A percentile compares a stretch with the other conserved stretches of the same genome.
phyloP scores from a whole-genome alignment of 2,797 vertebrate species.

The Coregonus ussuriensis region DNA sequence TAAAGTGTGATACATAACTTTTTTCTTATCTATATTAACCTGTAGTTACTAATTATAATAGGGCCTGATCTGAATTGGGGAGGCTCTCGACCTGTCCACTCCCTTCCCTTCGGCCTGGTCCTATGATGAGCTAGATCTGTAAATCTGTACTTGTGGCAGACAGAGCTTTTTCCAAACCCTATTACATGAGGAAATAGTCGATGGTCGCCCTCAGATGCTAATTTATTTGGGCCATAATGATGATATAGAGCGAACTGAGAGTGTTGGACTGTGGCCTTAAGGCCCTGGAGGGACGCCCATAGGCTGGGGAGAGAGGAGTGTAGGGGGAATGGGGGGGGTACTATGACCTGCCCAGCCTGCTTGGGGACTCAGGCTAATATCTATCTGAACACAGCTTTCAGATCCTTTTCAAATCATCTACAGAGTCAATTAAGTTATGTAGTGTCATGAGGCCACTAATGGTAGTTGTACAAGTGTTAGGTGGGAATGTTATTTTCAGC shows the following conservation, averaged over 20 bases:
- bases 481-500: not conserved
- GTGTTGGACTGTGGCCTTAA: slow-evolving; percentile 39
- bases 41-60: no score
- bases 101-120: slow-evolving; percentile 32
- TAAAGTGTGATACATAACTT: no score
- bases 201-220: slow-evolving; percentile 56
- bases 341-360: not conserved
- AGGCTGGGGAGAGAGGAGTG: not conserved
- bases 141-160: slow-evolving; percentile 39
- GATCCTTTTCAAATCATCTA: no score
- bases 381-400: not conserved
- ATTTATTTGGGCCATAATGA: slow-evolving; percentile 61
- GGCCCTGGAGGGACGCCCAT: no score
- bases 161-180: slow-evolving; percentile 17
- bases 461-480: not conserved
- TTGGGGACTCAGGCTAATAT: not conserved
- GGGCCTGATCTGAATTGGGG: not conserved
- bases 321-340: not conserved
- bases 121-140: slow-evolving; percentile 26
- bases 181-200: slow-evolving; percentile 46
- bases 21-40: no score
- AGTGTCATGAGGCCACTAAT: not conserved
- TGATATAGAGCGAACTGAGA: slow-evolving; percentile 55
- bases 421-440: not conserved
- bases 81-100: slow-evolving; percentile 15